These are phyloP conservation scores for Petaurus breviceps DNA, from an alignment of 2,113 vertebrate species.

Conservation along the genomic window DNA sequence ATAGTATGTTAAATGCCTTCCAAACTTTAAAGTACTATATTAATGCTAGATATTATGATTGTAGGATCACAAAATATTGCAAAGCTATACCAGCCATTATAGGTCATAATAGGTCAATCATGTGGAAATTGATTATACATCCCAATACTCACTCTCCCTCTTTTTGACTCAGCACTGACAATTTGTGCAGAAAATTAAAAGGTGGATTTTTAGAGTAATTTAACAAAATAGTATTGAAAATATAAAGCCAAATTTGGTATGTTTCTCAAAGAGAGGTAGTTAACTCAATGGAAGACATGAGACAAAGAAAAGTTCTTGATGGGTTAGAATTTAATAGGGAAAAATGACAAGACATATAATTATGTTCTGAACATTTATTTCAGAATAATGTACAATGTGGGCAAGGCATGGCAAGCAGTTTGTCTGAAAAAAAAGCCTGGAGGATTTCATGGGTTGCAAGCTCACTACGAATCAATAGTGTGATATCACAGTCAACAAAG, in stretches of 20 bases:
- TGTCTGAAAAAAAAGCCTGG: neutral
- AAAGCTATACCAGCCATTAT: neutral
- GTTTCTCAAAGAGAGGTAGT: neutral
- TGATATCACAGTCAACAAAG: neutral
- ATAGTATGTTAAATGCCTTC: neutral
- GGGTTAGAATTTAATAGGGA: neutral
- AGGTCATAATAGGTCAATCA: neutral
- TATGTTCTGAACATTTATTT: neutral
- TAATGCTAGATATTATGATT: neutral
- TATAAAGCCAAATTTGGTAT: neutral
- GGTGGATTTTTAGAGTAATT: neutral
- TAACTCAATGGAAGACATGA: neutral
- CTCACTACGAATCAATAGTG: neutral
- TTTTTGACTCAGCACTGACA: neutral
- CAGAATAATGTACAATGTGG: neutral
- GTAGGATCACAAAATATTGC: neutral
- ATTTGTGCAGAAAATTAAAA: neutral
- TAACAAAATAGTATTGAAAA: neutral
- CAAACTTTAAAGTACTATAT: neutral
- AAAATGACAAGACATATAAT: neutral
- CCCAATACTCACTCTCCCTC: neutral
- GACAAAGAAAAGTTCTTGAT: neutral
- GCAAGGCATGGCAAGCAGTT: neutral
- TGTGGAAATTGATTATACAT: neutral
- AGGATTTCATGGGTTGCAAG: neutral